These are phyloP conservation scores for Drosophila peninsularis DNA, from an alignment of 2,888 invertebrate species.

Conservation along the genomic window DNA sequence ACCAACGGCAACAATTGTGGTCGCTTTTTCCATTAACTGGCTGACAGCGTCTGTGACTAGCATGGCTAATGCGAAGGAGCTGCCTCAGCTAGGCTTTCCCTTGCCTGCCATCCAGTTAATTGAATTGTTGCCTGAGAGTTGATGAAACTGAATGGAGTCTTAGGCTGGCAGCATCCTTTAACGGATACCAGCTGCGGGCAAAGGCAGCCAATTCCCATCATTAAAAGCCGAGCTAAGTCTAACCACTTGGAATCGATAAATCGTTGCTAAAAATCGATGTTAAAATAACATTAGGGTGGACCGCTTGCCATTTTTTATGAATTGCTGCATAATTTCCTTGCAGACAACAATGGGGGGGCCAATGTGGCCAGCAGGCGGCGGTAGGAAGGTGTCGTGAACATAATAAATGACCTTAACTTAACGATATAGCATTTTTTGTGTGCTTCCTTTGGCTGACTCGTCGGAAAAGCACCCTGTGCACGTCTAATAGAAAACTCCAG, in stretches of 20 bases:
- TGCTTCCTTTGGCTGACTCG: constrained; percentile 58
- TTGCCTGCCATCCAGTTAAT: constrained; percentile 50
- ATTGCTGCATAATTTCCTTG: constrained; percentile 74
- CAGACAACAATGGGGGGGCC: constrained; percentile 55
- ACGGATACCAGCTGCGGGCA: constrained; percentile 21
- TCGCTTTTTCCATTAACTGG: constrained; percentile 36
- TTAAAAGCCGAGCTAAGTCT: constrained; percentile 43
- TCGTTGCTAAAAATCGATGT: constrained; percentile 55
- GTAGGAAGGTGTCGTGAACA: constrained; percentile 71
- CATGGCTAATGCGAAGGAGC: constrained; percentile 51
- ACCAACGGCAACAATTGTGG: constrained; percentile 44
- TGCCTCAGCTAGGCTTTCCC: background rate
- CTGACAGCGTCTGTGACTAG: constrained; percentile 42
- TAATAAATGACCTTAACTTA: constrained; percentile 76
- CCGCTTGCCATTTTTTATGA: constrained; percentile 66
- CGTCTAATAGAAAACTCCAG: constrained; percentile 72
- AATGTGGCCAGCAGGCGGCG: constrained; percentile 61
- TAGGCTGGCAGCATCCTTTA: constrained; percentile 1
- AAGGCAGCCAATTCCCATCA: constrained; percentile 22
- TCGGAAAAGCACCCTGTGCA: constrained; percentile 69
- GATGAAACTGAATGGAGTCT: constrained; percentile 19
- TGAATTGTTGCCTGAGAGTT: constrained; percentile 52
- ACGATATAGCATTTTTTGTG: constrained; percentile 61
- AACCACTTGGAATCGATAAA: constrained; percentile 62
- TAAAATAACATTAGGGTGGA: constrained; percentile 44